Conservation (phyloP, 1,140 invertebrate genomes). For the Ctenoplectra terminalis region DNA sequence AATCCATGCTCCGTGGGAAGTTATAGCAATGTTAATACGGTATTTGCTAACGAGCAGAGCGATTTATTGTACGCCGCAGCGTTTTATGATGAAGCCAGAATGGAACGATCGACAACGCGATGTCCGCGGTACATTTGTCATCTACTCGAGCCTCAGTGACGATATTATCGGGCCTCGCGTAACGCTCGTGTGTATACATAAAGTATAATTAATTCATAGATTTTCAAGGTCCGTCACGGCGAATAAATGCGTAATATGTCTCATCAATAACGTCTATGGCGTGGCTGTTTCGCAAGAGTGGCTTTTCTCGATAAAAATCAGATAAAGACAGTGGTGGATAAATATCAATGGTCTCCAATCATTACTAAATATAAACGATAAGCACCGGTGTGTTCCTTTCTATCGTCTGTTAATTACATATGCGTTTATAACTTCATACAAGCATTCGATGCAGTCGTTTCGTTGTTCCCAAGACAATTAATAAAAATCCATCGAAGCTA, state of each 20-base stretch:
- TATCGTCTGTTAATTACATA: neutral
- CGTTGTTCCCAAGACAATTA: neutral
- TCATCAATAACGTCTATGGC: constrained; percentile 47
- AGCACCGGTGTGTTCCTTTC: neutral
- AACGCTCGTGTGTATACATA: neutral
- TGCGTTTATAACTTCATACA: neutral
- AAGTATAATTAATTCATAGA: constrained; percentile 51
- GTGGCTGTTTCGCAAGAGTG: constrained; percentile 25
- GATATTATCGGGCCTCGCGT: constrained; percentile 19
- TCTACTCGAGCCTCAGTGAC: constrained; percentile 13
- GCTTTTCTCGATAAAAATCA: constrained; percentile 17
- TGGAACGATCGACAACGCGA: constrained; percentile 12
- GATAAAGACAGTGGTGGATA: constrained; percentile 2
- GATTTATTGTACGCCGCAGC: constrained; percentile 12
- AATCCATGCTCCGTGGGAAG: constrained; percentile 11
- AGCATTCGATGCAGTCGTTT: neutral
- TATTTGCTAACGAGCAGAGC: constrained; percentile 42
- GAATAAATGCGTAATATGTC: constrained; percentile 48
- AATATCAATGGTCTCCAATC: constrained; percentile 47
- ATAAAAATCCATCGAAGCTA: neutral
- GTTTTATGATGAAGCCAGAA: constrained; percentile 17
- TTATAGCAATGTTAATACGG: constrained; percentile 35
- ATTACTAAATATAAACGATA: constrained; percentile 58
- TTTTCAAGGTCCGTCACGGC: constrained; percentile 52
- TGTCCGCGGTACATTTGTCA: constrained; percentile 37